Conservation (phyloP, 1,140 invertebrate genomes). For the Eufriesea mexicana region DNA sequence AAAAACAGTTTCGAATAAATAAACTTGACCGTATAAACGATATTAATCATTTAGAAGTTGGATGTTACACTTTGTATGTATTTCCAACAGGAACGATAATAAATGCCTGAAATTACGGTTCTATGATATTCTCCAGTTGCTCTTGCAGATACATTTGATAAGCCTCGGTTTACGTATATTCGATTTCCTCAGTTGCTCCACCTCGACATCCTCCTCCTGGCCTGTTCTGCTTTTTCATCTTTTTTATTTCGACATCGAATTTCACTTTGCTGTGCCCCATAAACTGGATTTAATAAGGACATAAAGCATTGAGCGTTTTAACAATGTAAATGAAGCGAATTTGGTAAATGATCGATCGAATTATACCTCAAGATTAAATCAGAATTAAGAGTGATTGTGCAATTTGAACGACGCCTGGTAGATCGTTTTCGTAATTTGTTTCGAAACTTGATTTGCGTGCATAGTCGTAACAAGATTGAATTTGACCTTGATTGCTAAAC, state of each 20-base stretch:
- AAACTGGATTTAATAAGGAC: neutral
- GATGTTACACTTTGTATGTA: neutral
- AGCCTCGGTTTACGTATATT: neutral
- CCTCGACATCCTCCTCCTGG: too few species aligned
- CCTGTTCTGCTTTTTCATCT: too few species aligned
- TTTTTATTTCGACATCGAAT: neutral
- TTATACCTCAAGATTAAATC: neutral
- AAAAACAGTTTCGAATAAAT: neutral
- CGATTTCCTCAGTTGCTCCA: neutral
- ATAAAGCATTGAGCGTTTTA: neutral
- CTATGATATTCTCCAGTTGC: conserved; percentile 15
- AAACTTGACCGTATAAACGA: neutral
- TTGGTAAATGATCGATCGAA: conserved; percentile 9
- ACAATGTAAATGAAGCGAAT: neutral
- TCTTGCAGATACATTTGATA: conserved; percentile 17
- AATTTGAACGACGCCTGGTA: neutral
- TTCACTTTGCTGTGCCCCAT: neutral
- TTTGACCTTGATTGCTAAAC: conserved; percentile 39
- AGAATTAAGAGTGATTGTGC: neutral
- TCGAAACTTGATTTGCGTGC: conserved; percentile 38
- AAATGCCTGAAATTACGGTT: neutral
- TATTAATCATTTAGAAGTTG: neutral
- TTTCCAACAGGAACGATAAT: conserved; percentile 1
- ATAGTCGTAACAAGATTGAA: conserved; percentile 34
- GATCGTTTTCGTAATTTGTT: conserved; percentile 17